phyloP scores from a whole-genome alignment of 2,797 vertebrate genomes.

The Chiropotes sagulatus region DNA sequence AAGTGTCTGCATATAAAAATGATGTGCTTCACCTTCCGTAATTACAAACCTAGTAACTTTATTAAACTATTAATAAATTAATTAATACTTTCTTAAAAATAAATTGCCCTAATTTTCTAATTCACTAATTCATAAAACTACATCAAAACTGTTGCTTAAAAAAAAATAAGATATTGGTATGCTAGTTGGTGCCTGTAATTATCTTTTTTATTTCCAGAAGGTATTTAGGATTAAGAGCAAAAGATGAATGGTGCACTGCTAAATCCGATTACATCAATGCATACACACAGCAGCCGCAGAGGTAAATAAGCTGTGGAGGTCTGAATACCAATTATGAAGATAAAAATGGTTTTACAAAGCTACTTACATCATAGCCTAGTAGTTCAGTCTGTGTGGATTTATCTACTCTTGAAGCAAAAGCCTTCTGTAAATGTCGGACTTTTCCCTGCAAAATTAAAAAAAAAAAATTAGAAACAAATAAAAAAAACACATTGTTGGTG shows the following conservation, averaged over 20 bases:
- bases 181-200: constrained; percentile 65
- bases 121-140: constrained; percentile 73
- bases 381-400: constrained; percentile 96
- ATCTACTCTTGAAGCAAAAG: constrained; percentile 92
- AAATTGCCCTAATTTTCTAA: constrained; percentile 73
- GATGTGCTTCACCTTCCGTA: constrained; percentile 43
- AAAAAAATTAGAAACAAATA: constrained; percentile 21
- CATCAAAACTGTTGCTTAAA: constrained; percentile 64
- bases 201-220: constrained; percentile 67
- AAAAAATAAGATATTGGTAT: constrained; percentile 67
- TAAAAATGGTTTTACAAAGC: constrained; percentile 71
- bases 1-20: constrained; percentile 56
- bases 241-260: constrained; percentile 64
- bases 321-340: constrained; percentile 76
- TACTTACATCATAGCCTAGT: constrained; percentile 94
- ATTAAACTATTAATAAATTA: constrained; percentile 76
- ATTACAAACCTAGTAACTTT: constrained; percentile 69
- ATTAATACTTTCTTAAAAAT: constrained; percentile 78
- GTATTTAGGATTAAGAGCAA: constrained; percentile 71
- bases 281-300: constrained; percentile 65
- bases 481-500: background rate
- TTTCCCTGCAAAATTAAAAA: constrained; percentile 89
- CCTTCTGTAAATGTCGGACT: constrained; percentile 90
- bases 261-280: constrained; percentile 67
- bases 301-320: constrained; percentile 74